Base-by-base conservation (phyloP, 2,888 invertebrate genomes). In the Auanema sp. region DNA sequence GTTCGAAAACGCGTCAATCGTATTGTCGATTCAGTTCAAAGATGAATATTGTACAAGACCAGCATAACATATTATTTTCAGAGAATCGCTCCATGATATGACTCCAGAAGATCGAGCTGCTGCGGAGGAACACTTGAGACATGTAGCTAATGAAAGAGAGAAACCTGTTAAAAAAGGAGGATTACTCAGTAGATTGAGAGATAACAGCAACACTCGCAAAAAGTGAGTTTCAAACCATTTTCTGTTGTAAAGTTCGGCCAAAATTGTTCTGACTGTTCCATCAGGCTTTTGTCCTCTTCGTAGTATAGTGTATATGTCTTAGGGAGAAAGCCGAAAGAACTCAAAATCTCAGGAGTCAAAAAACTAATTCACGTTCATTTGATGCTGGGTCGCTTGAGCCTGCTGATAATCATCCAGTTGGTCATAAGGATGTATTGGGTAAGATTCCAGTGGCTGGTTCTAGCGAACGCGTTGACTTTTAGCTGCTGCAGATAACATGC, bases 191-290 rank as follows among this genome's bases (percentile, higher is more conserved):
- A 58, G 85, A 76, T 60, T 82, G 44, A 64, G 82, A 65, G 72
- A 84, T 76, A 56, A 84, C 75, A 67, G 81, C 69, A 55, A 84
- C 52, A 75, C 67, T 51, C 58, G 78, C 25, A 77, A 75, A 58
- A 70, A 75, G 71, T 72, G 57, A 65, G 55, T 42, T 23, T n/a
- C n/a, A n/a, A n/a, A n/a, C n/a, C n/a, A n/a, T n/a, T n/a, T n/a
- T n/a, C n/a, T n/a, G n/a, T n/a, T n/a, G n/a, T n/a, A n/a, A n/a
- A n/a, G n/a, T n/a, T n/a, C n/a, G n/a, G n/a, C n/a, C n/a, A n/a
- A n/a, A n/a, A n/a, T n/a, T n/a, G n/a, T n/a, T n/a, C n/a, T n/a
- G n/a, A n/a, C n/a, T 14, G n/a, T n/a, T n/a, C 43, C 43, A 43
- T 43, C n/a, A 12, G 43, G 11, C 43, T n/a, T 50, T 44, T 23